phyloP scores from a whole-genome alignment of 92 coral and sea anemone genomes.

The Epizoanthus rinbou region DNA sequence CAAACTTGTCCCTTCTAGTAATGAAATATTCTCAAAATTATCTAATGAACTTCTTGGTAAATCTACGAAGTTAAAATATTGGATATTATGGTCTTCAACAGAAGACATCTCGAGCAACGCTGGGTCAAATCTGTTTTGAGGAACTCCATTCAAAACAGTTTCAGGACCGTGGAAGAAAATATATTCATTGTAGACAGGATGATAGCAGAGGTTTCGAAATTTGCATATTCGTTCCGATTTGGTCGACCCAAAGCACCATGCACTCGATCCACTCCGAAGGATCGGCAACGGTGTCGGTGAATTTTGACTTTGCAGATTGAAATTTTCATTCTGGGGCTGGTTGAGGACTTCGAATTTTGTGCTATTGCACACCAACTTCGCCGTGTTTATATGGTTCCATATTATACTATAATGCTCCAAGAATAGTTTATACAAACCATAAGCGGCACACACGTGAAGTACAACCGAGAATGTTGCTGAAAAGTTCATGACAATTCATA shows the following conservation, averaged over 20 bases:
- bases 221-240: constrained; percentile 83
- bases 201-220: constrained; percentile 86
- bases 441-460: constrained; percentile 18
- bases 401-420: background rate
- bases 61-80: constrained; percentile 88
- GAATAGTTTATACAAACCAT: constrained; percentile 26
- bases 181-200: constrained; percentile 72
- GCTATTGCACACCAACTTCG: background rate
- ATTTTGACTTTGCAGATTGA: background rate
- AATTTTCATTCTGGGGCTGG: too few relatives aligned
- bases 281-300: background rate
- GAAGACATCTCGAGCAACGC: constrained; percentile 93
- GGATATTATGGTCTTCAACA: constrained; percentile 86
- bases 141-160: constrained; percentile 78
- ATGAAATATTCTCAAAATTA: constrained; percentile 62
- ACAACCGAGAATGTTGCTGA: background rate
- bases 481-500: constrained; percentile 3
- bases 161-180: constrained; percentile 87
- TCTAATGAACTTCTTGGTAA: constrained; percentile 68
- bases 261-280: constrained; percentile 74
- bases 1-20: constrained; percentile 69
- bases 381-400: background rate
- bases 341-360: background rate
- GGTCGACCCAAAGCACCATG: constrained; percentile 83
- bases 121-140: constrained; percentile 80